Base-by-base conservation (phyloP, 2,113 vertebrate genomes). In the Loxodonta africana region DNA sequence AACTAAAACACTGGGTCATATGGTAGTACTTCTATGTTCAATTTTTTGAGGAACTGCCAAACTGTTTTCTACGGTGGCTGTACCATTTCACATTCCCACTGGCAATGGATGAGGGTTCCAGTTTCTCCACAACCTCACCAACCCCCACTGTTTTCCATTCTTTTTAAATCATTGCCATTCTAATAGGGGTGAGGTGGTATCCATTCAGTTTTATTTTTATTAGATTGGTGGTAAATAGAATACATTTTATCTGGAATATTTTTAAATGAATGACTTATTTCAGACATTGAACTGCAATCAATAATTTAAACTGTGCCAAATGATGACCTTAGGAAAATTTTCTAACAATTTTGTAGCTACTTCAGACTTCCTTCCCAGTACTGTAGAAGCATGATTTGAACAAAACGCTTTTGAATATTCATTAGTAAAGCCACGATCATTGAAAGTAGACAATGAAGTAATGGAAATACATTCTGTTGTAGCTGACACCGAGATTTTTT, bases 331-430 rank as follows among this genome's bases (percentile, higher is more conserved):
- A 67, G 81, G 62, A 96, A 78, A 86, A 71, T 33, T 92, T 95
- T 88, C 62, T 69, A 90, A 92, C n/a, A 92, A 83, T 53, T 88
- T 83, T 76, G 71, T 44, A 60, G n/a, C 51, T 90, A 83, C 82
- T 90, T 51, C 53, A 83, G 44, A 83, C 69, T 96, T 90, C 62
- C 83, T 92, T 95, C 57, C 63, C 33, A 93, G 67, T 78, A 87
- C 53, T n/a, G 20, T 92, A 93, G 8, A 76, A 78, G 53, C 23
- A 81, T 44, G 65, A 92, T 71, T 76, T 76, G 8, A 83, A 94
- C 28, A 89, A 81, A 92, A 92, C 12, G n/a, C 37, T 93, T 86
- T 95, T 25, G 83, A 97, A 78, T 90, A 94, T 74, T 83, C 57
- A 88, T 78, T 81, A 93, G 37, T 87, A 94, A 97, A 86, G 23